Base-by-base conservation (phyloP, 1,140 invertebrate genomes). In the Philotrypesis tridentata region DNA sequence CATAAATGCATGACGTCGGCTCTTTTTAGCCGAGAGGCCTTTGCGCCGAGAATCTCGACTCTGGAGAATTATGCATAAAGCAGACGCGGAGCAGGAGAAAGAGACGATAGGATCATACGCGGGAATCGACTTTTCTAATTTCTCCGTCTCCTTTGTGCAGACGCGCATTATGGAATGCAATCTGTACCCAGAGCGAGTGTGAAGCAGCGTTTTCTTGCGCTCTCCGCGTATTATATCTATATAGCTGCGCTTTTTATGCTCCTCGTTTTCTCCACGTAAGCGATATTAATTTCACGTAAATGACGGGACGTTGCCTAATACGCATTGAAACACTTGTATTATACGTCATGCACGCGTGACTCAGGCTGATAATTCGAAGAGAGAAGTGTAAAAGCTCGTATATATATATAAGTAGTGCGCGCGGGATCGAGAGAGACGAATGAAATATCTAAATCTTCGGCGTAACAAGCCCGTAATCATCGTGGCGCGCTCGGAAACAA, bases 1-100 rank as follows among this genome's bases (percentile, higher is more conserved):
- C 82, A 87, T 83, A 83, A 85, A 83, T 83, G 84, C 40, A 37
- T 37, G 68, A 71, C 48, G 67, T 71, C 21, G 77, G 33, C 68
- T 31, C n/a, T 79, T 60, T n/a, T 60, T 40, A 55, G 21, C 27
- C n/a, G 17, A 7, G 29, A 2, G 31, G 11, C 4, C 27, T 27
- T 43, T n/a, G n/a, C 23, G 8, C 1, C 37, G 37, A 40, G 37
- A 40, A n/a, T n/a, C n/a, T n/a, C n/a, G n/a, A n/a, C n/a, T n/a
- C n/a, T n/a, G 40, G 12, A 43, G 40, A 2, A 43, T 43, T 43
- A 43, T 43, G 17, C 40, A 43, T 43, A 43, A 43, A 14, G n/a
- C n/a, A n/a, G n/a, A n/a, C n/a, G n/a, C n/a, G n/a, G n/a, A n/a
- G n/a, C n/a, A n/a, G n/a, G n/a, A n/a, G n/a, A n/a, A n/a, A n/a